Evolutionary conservation across 2,888 invertebrate genomes (phyloP), one percentile per base, ranked within the genome.

Genomic region (Andrena minutula): DNA sequence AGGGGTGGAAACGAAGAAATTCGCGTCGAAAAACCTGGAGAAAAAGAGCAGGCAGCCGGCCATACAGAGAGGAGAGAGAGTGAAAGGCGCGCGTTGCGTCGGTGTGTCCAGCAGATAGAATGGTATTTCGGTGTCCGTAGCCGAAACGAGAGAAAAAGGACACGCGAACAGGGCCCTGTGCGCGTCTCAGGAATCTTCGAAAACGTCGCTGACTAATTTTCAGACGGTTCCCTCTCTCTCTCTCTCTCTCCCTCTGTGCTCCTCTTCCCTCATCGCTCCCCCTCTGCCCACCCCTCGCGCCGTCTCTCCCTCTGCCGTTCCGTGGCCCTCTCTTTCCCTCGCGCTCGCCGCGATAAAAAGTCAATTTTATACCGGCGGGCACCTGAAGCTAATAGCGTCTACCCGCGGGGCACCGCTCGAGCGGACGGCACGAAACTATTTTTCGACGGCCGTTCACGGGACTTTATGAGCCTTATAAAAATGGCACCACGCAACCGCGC

Each of bases 401-500:
- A 58, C 74, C 76, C 79, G 86, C 79, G 72, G 74, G 79, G 68
- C 76, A 66, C 68, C 75, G 41, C 53, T 75, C 84, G 51, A 73
- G 75, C 49, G 75, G 73, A 76, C 68, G 70, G 76, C 74, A 68
- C 64, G 76, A 81, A 81, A 87, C 82, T 87, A 87, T 85, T 85
- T 86, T 87, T 82, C 77, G 77, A 76, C 73, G 70, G 75, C 74
- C 78, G 74, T 82, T 85, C 89, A 86, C 86, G 89, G 56, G 88
- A 90, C 89, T 93, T 93, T 93, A 92, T 90, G 91, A 90, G 90
- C 86, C 91, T 92, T 92, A 92, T 92, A 92, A 93, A 92, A 92
- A 92, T 92, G 92, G 90, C 90, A 90, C 88, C 89, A 49, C 56
- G 83, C 82, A 66, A 74, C 72, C 61, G 41, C 65, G 71, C 78